These are phyloP conservation scores for Drosophila kurseongensis DNA, from an alignment of 1,140 invertebrate genomes.

Conservation along the genomic window DNA sequence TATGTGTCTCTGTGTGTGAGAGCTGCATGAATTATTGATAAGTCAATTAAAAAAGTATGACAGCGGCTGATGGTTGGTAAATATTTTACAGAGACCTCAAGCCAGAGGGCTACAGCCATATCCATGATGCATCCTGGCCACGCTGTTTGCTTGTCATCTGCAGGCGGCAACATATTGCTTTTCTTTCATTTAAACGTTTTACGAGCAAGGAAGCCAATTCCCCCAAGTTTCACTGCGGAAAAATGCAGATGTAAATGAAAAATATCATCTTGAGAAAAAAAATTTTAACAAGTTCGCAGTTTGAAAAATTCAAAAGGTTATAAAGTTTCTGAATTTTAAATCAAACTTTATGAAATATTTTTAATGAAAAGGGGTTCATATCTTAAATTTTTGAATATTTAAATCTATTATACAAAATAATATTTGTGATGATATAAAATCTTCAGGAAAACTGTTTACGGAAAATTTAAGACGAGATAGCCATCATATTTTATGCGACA, in stretches of 20 bases:
- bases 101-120: conserved; percentile 10
- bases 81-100: conserved; percentile 62
- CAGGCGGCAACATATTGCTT: conserved; percentile 43
- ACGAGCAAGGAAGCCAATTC: conserved; percentile 32
- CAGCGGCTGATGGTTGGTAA: conserved; percentile 74
- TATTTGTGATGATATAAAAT: no score
- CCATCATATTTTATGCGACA: no score
- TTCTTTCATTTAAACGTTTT: conserved; percentile 64
- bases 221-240: conserved; percentile 3
- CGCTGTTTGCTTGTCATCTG: conserved; percentile 52
- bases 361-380: no score
- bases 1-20: conserved; percentile 28
- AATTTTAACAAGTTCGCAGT: no score
- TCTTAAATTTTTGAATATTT: no score
- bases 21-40: conserved; percentile 80
- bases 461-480: no score
- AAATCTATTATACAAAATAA: no score
- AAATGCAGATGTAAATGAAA: background rate
- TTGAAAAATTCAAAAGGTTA: background rate
- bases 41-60: conserved; percentile 84
- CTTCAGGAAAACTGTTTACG: no score
- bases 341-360: no score
- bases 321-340: no score
- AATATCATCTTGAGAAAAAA: background rate
- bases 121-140: conserved; percentile 13